A percentile compares a stretch with the other conserved stretches of the same genome.
phyloP scores from a whole-genome alignment of 2,888 invertebrate genomes.

The Harpalus rufipes region DNA sequence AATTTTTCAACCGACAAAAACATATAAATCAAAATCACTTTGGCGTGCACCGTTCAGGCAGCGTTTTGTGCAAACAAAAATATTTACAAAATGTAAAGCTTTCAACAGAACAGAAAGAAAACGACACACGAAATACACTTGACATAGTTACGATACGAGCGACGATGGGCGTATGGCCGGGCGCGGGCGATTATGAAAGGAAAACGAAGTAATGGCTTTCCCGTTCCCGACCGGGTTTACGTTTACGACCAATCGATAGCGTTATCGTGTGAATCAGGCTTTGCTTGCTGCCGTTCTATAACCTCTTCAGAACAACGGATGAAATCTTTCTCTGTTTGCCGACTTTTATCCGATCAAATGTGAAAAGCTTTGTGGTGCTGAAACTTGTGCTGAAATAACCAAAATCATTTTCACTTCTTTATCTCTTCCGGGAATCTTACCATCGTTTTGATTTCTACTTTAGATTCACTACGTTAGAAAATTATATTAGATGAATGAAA shows the following conservation, averaged over 20 bases:
- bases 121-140: slow-evolving; percentile 49
- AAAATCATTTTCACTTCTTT: slow-evolving; percentile 26
- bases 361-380: slow-evolving; percentile 54
- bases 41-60: slow-evolving; percentile 25
- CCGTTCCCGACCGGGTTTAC: slow-evolving; percentile 44
- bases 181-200: slow-evolving; percentile 49
- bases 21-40: slow-evolving; percentile 60
- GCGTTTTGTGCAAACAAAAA: slow-evolving; percentile 53
- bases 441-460: neutral
- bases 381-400: slow-evolving; percentile 31
- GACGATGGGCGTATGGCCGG: slow-evolving; percentile 38
- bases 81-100: slow-evolving; percentile 47
- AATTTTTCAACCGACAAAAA: slow-evolving; percentile 60
- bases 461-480: neutral
- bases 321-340: slow-evolving; percentile 63
- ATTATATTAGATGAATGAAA: neutral
- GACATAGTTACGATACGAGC: slow-evolving; percentile 19
- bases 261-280: slow-evolving; percentile 60
- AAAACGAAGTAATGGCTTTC: slow-evolving; percentile 52
- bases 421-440: neutral
- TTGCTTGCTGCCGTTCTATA: slow-evolving; percentile 17
- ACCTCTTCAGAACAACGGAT: slow-evolving; percentile 59
- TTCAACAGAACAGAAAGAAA: slow-evolving; percentile 32
- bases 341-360: slow-evolving; percentile 63
- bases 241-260: slow-evolving; percentile 60